Base-by-base conservation (phyloP, 2,888 invertebrate genomes). In the Eremobia ochroleuca region DNA sequence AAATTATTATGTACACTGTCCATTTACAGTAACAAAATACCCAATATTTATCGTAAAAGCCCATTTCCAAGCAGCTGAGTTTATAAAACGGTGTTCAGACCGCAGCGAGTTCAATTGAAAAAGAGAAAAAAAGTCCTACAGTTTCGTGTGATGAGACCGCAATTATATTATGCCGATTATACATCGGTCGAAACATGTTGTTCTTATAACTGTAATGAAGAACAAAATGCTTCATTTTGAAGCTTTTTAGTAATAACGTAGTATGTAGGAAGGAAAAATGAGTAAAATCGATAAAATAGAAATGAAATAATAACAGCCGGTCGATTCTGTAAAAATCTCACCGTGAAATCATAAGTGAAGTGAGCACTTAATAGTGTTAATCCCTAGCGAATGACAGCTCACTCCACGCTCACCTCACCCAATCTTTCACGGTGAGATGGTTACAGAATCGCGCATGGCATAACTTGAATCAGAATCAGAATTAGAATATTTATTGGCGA, bases 21-120 rank as follows among this genome's bases (percentile, higher is more conserved):
- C 67, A 55, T 28, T 68, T 25, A 34, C 76, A 43, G 21, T 34
- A 62, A 43, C 58, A 43, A 76, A 67, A 71, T 84, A 75, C 58
- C 67, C 62, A 21, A 59, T 61, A 40, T 76, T 75, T 72, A 85
- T 72, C 6, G 31, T 76, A 85, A 81, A 52, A 81, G 15, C 46
- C 28, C 46, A 69, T 74, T 85, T 85, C 8, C 5, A 69, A 72
- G 85, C 93, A 92, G 90, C 92, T 91, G 93, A 89, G 81, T 40
- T 73, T 75, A 88, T 86, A 93, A 92, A 93, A 93, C 88, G 77
- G 75, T 43, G 28, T 2, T 37, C 83, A 66, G 61, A 86, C 86
- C 86, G 72, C 88, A 86, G 65, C 71, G 55, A 65, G 67, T 58
- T 43, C 69, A 67, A 80, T 82, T 70, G 62, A 70, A 72, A 71